Conservation (phyloP, 2,888 invertebrate genomes). For the Cryptocephalus moraei region DNA sequence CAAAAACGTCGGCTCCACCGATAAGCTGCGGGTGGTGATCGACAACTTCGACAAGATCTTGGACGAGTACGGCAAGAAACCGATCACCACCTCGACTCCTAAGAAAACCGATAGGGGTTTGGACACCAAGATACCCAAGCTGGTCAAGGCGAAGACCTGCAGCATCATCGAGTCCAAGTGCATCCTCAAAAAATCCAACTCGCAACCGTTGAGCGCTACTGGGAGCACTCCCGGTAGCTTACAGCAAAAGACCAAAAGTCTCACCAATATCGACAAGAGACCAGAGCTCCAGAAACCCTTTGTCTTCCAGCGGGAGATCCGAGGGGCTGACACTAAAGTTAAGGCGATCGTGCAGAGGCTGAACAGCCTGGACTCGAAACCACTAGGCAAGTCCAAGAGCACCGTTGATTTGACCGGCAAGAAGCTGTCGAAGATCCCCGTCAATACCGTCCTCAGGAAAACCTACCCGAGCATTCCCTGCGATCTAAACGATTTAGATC, state of each 20-base stretch:
- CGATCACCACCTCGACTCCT: constrained; percentile 12
- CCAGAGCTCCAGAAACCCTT: not conserved
- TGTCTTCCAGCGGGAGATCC: not conserved
- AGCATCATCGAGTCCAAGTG: constrained; percentile 60
- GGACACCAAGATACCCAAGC: constrained; percentile 40
- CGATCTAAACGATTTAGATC: constrained; percentile 33
- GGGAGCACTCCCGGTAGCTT: constrained; percentile 1
- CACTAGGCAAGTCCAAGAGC: constrained; percentile 27
- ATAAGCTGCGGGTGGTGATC: constrained; percentile 40
- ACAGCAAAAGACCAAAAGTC: constrained; percentile 24
- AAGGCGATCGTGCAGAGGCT: constrained; percentile 27
- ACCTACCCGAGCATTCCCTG: constrained; percentile 36
- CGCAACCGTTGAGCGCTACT: constrained; percentile 36
- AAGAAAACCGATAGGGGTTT: constrained; percentile 7
- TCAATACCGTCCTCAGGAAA: constrained; percentile 29
- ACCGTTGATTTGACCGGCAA: constrained; percentile 23
- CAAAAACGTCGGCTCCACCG: too few relatives aligned
- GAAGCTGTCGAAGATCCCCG: constrained; percentile 30
- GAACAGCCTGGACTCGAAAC: constrained; percentile 22
- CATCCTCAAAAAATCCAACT: constrained; percentile 50
- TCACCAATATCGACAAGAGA: constrained; percentile 19
- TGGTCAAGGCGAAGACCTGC: constrained; percentile 61
- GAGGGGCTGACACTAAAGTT: constrained; percentile 17
- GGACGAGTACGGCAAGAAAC: constrained; percentile 33
- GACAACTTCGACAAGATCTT: constrained; percentile 46